Base-by-base conservation (phyloP, 1,140 invertebrate species). In the Conus betulinus region DNA sequence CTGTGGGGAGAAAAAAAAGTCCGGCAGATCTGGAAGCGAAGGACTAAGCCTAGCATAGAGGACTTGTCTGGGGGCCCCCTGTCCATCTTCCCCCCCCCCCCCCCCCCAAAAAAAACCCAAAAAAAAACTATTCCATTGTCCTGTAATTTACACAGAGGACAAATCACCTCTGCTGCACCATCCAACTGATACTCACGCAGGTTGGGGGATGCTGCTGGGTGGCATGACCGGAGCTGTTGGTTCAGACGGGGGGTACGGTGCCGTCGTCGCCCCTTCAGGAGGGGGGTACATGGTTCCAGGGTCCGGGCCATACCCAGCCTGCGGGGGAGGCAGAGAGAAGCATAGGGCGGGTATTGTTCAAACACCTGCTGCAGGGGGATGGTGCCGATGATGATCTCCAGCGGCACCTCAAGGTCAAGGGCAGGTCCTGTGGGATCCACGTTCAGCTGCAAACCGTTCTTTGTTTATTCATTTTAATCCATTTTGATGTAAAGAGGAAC, bases 381-480 rank as follows among this genome's bases (percentile, higher is more conserved):
- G 20, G 91, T 93, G 20, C 92, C 93, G 57, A 93, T 89, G 25
- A 93, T 88, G 23, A 93, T 87, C 39, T 91, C 90, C 67, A 93
- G 63, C 10, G 93, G 92, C 25, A 93, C 89, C 17, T 89, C 76
- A 51, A 93, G 87, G 78, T 93, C 92, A 89, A 92, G 89, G 8
- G 87, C 87, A 0, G 90, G 91, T 15, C 92, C 93, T 11, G 91
- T 85, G 5, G 93, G 93, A 71, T 92, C 91, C 7, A 93, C 92
- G 23, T 90, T 88, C 13, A 93, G 88, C 92, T 93, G 57, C 10
- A 15, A 15, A n/a, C 15, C n/a, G 7, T 39, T 39, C 39, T 39
- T 39, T 39, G 39, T 39, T 39, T 39, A 39, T 39, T 39, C 3
- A 3, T 39, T 39, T 39, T 39, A 39, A 39, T 39, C 39, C 39